A percentile compares a stretch with the other conserved stretches of the same genome.
phyloP scores from a whole-genome alignment of 2,113 vertebrate species.

The Otocyon megalotis region DNA sequence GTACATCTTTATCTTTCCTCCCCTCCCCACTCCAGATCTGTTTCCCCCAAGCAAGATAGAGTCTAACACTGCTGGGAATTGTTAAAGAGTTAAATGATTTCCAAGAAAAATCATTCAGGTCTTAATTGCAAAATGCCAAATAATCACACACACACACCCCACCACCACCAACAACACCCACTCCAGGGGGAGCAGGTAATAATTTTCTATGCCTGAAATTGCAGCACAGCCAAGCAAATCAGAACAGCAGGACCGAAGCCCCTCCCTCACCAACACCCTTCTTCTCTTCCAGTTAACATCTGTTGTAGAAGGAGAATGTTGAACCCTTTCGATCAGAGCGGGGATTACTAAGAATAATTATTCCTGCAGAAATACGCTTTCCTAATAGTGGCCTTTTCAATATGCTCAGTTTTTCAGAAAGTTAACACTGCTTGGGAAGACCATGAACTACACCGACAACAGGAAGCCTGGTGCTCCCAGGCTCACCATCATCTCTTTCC shows the following conservation, averaged over 20 bases:
- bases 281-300: not conserved
- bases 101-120: conserved; percentile 19
- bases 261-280: not conserved
- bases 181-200: not conserved
- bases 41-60: not conserved
- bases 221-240: conserved; percentile 74
- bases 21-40: not conserved
- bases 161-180: not conserved
- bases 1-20: not conserved
- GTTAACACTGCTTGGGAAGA: conserved; percentile 83
- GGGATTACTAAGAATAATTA: conserved; percentile 70
- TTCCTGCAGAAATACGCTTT: conserved; percentile 75
- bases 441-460: conserved; percentile 62
- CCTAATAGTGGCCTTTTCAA: conserved; percentile 67
- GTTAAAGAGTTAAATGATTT: not conserved
- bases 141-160: not conserved
- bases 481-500: not conserved
- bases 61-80: not conserved
- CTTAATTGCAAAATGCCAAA: not conserved
- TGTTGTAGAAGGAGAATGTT: not conserved
- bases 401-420: conserved; percentile 67
- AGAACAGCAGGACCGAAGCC: conserved; percentile 61
- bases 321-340: not conserved
- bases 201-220: conserved; percentile 44
- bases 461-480: conserved; percentile 62